A percentile compares a stretch with the other conserved stretches of the same genome.
phyloP scores from a whole-genome alignment of 2,113 vertebrate species.

The Nothobranchius kuhntae region DNA sequence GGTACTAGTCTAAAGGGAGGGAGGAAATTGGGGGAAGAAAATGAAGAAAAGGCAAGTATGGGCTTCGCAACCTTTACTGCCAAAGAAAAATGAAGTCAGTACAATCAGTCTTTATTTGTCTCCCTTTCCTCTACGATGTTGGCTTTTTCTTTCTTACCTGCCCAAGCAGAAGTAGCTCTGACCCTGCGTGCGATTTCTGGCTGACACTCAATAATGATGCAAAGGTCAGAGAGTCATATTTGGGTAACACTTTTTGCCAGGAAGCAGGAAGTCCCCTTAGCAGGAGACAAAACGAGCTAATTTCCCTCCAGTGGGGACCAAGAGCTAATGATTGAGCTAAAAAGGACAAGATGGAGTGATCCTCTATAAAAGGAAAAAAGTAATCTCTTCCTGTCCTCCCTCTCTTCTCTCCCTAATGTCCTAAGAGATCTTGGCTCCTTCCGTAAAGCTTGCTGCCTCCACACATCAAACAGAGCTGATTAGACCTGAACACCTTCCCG shows the following conservation, averaged over 20 bases:
- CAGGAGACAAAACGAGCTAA: constrained; percentile 48
- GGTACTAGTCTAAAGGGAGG: constrained; percentile 34
- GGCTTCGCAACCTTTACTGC: constrained; percentile 22
- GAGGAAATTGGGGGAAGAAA: constrained; percentile 34
- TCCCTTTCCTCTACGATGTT: constrained; percentile 12
- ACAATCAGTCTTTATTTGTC: constrained; percentile 55
- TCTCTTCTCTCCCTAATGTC: constrained; percentile 59
- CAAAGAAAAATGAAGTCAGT: constrained; percentile 43
- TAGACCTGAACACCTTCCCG: constrained; percentile 61
- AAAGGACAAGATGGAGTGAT: constrained; percentile 75
- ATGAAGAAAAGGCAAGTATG: constrained; percentile 28
- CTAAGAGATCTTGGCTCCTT: constrained; percentile 61
- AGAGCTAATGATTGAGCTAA: constrained; percentile 74
- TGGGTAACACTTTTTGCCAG: constrained; percentile 36
- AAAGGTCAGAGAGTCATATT: constrained; percentile 26
- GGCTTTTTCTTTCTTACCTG: constrained; percentile 14
- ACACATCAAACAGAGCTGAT: constrained; percentile 64
- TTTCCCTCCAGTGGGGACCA: constrained; percentile 30
- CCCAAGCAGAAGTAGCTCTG: constrained; percentile 7
- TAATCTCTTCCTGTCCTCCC: constrained; percentile 61
- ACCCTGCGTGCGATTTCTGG: constrained; percentile 25
- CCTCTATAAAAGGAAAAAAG: constrained; percentile 71
- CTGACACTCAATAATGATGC: constrained; percentile 15
- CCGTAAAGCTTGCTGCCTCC: constrained; percentile 48
- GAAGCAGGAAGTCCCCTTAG: constrained; percentile 35